Conservation (phyloP, 2,113 vertebrate genomes). For the Acrocephalus kingi region DNA sequence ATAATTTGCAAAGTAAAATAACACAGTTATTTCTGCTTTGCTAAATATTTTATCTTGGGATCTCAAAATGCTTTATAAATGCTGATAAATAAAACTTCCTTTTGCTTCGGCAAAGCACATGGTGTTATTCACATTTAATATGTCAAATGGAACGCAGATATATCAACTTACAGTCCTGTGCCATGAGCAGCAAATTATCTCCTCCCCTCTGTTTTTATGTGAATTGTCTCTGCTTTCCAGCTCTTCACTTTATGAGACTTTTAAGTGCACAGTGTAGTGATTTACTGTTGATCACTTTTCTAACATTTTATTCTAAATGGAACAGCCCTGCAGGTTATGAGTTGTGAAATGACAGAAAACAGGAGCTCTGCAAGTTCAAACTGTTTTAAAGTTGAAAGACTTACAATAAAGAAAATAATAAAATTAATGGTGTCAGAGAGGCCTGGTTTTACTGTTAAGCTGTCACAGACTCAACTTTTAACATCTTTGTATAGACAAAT, state of each 20-base stretch:
- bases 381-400: conserved; percentile 27
- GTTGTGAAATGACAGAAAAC: conserved; percentile 59
- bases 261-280: background rate
- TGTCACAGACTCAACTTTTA: conserved; percentile 11
- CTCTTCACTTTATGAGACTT: conserved; percentile 32
- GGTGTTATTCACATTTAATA: background rate
- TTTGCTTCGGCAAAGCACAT: background rate
- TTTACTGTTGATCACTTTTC: conserved; percentile 49
- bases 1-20: background rate
- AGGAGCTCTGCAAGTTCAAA: conserved; percentile 5
- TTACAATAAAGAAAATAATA: conserved; percentile 49
- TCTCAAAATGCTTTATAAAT: background rate
- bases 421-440: conserved; percentile 12
- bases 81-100: background rate
- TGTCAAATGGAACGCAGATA: conserved; percentile 19
- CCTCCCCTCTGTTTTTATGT: background rate
- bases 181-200: conserved; percentile 28
- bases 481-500: conserved; percentile 20
- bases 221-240: conserved; percentile 7
- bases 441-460: conserved; percentile 7
- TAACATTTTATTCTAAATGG: conserved; percentile 39
- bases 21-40: background rate
- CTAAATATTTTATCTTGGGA: background rate
- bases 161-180: background rate
- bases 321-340: conserved; percentile 34